A percentile compares a stretch with the other conserved stretches of the same genome.
phyloP scores from a whole-genome alignment of 2,113 vertebrate genomes.

The Lasiurus borealis region DNA sequence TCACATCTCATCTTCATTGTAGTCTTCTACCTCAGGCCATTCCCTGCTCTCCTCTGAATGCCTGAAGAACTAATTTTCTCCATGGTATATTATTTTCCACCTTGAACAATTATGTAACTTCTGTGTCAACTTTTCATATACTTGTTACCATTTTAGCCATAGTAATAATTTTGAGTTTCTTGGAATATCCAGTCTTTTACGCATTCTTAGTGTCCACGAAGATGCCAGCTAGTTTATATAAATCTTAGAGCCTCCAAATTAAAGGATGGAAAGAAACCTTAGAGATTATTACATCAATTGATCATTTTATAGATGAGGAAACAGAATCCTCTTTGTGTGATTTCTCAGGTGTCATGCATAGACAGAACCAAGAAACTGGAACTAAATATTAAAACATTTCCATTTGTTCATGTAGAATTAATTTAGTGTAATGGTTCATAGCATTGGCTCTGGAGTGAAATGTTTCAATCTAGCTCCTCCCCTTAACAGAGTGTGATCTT shows the following conservation, averaged over 20 bases:
- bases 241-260: not conserved
- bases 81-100: not conserved
- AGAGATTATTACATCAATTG: not conserved
- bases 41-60: not conserved
- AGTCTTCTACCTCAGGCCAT: not conserved
- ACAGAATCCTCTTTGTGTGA: not conserved
- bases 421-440: not conserved
- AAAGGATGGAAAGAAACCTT: slow-evolving; percentile 2
- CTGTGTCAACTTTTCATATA: not conserved
- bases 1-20: not conserved
- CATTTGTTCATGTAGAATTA: not conserved
- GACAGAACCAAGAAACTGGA: not conserved
- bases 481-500: not conserved
- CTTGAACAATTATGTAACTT: not conserved
- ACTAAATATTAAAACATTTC: not conserved
- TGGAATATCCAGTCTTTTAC: not conserved
- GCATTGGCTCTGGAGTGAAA: not conserved
- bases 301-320: not conserved
- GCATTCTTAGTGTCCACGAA: not conserved
- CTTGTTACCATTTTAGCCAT: not conserved
- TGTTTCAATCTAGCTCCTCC: not conserved
- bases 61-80: not conserved
- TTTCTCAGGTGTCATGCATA: not conserved
- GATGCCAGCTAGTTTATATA: not conserved
- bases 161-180: not conserved